Conservation (phyloP, 2,113 vertebrate genomes). For the Tretioscincus oriximinensis region DNA sequence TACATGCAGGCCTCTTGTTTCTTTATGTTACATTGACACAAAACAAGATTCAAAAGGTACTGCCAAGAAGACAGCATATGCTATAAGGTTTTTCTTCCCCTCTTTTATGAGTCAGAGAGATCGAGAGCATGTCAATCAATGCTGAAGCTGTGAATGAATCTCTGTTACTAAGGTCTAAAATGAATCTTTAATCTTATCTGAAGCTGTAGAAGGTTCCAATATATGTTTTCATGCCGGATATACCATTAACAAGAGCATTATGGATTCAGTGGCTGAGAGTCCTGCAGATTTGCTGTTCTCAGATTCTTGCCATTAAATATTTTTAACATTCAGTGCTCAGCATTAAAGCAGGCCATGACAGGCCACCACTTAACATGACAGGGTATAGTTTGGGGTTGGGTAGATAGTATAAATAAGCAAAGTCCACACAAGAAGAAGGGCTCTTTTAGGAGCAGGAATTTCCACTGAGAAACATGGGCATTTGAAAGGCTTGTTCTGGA, state of each 20-base stretch:
- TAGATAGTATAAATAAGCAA: not conserved
- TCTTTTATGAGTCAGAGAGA: slow-evolving; percentile 28
- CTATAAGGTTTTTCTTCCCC: slow-evolving; percentile 31
- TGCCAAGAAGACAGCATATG: slow-evolving; percentile 41
- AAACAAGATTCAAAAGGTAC: slow-evolving; percentile 84
- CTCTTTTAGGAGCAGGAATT: not conserved
- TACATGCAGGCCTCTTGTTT: slow-evolving; percentile 91
- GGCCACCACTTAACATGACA: not conserved
- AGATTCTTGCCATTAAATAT: slow-evolving; percentile 10
- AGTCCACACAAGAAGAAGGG: not conserved
- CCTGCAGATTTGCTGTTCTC: not conserved
- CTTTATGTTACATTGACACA: slow-evolving; percentile 82
- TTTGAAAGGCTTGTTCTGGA: not conserved
- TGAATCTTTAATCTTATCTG: slow-evolving; percentile 39
- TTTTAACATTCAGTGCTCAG: not conserved
- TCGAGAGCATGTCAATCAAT: slow-evolving; percentile 27
- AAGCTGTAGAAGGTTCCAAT: slow-evolving; percentile 11
- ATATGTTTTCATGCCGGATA: slow-evolving; percentile 22
- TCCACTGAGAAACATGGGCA: not conserved
- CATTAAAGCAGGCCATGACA: not conserved
- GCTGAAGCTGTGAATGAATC: slow-evolving; percentile 31
- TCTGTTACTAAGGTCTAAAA: slow-evolving; percentile 40
- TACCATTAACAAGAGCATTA: slow-evolving; percentile 19
- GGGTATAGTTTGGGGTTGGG: not conserved
- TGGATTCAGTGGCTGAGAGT: not conserved